Percentiles rank a stretch among this genome's conserved stretches.
These are phyloP conservation scores for Nesogale talazaci DNA, from an alignment of 2,113 vertebrate species.

Conservation along the genomic window DNA sequence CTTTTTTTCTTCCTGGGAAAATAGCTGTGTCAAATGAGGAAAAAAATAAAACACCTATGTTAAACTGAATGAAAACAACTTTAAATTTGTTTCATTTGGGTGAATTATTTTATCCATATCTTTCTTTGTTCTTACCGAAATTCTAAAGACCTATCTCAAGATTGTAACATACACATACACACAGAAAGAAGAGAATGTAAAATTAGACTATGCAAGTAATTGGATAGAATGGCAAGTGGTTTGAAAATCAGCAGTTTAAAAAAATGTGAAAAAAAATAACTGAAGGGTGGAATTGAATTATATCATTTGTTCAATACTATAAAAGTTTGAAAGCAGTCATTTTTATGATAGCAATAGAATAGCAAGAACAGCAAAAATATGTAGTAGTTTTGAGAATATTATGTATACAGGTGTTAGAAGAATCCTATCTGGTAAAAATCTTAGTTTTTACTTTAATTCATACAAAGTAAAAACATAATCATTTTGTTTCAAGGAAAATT, in stretches of 20 bases:
- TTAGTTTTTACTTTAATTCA: not conserved
- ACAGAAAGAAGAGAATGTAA: not conserved
- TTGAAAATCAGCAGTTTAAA: constrained; percentile 32
- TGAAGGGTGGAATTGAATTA: not conserved
- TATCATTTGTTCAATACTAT: not conserved
- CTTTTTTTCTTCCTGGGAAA: not conserved
- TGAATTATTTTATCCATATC: not conserved
- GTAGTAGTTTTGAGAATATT: constrained; percentile 3
- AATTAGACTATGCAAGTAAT: constrained; percentile 12
- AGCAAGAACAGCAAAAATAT: not conserved
- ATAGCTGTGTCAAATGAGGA: constrained; percentile 18
- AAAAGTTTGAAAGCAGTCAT: constrained; percentile 41
- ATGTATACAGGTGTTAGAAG: constrained; percentile 22
- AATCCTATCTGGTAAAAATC: not conserved
- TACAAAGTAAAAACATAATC: not conserved
- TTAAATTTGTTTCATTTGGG: constrained; percentile 33
- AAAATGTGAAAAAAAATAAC: not conserved
- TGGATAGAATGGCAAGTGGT: not conserved
- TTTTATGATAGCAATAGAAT: not conserved
- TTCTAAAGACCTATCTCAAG: not conserved
- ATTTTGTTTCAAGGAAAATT: not conserved
- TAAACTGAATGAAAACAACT: constrained; percentile 30
- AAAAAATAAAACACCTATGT: constrained; percentile 42
- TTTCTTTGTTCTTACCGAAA: not conserved
- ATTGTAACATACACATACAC: too few species aligned